Evolutionary conservation across 2,888 invertebrate genomes (phyloP).

Genomic region (Tanypteryx hageni): DNA sequence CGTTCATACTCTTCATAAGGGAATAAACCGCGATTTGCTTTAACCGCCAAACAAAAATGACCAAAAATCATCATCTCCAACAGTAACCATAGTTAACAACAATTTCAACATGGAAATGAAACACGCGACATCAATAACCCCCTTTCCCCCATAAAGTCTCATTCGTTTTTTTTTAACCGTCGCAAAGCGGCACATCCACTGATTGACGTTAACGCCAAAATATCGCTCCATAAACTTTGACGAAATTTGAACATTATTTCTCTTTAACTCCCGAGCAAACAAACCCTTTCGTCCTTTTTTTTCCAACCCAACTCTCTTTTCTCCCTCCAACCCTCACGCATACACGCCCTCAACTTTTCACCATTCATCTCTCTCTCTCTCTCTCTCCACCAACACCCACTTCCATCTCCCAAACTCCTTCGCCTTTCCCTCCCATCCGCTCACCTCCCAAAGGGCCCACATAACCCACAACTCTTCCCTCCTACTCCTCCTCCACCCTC

Average conservation of each 20-base stretch:
- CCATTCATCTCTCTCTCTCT: background rate
- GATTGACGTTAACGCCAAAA: conserved; percentile 60
- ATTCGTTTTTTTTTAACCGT: background rate
- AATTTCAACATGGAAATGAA: background rate
- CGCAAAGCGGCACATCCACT: background rate
- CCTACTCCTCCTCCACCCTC: background rate
- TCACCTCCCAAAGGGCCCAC: too few relatives aligned
- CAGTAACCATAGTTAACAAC: background rate
- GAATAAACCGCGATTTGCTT: too few relatives aligned
- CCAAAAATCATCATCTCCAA: too few relatives aligned
- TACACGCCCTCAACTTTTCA: background rate
- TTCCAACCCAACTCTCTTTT: background rate
- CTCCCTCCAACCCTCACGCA: background rate
- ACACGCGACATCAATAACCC: background rate
- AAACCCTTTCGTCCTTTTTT: background rate
- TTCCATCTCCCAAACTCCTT: too few relatives aligned
- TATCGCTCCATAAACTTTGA: conserved; percentile 55
- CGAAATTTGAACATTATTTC: conserved; percentile 36
- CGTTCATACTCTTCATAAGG: too few relatives aligned
- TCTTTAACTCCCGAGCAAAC: conserved; percentile 34
- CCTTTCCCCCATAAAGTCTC: background rate
- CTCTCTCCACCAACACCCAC: background rate
- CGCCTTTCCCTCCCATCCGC: too few relatives aligned
- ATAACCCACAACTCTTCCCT: background rate
- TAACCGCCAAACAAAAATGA: too few relatives aligned